phyloP scores from a whole-genome alignment of 2,888 invertebrate genomes.

The Hydrotaea diabolus region DNA sequence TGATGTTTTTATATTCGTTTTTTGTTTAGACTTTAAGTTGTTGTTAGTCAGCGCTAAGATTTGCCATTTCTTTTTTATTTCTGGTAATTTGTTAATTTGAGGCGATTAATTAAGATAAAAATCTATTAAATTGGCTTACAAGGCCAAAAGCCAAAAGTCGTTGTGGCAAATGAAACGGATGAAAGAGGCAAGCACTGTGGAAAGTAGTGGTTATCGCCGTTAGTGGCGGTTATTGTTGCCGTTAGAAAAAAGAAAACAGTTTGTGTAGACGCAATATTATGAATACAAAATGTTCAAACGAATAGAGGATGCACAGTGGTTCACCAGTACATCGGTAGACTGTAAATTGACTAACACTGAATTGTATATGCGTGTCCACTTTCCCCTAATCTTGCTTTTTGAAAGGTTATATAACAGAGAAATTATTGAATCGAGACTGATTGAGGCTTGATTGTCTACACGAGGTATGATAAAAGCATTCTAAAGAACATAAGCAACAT shows the following conservation, averaged over 20 bases:
- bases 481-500: too few relatives aligned
- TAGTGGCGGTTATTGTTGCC: conserved; percentile 5
- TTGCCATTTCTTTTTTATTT: background rate
- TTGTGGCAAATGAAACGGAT: background rate
- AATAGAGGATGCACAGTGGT: background rate
- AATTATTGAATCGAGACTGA: too few relatives aligned
- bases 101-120: conserved; percentile 76
- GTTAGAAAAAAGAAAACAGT: background rate
- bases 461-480: too few relatives aligned
- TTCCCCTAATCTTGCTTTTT: too few relatives aligned
- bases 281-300: background rate
- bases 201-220: background rate
- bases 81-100: conserved; percentile 76
- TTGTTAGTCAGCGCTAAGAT: background rate
- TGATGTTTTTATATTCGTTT: background rate
- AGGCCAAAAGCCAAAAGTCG: background rate
- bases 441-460: too few relatives aligned
- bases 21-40: background rate
- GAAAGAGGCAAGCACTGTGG: background rate
- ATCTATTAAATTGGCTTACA: conserved; percentile 35
- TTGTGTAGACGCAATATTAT: background rate
- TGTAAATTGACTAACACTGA: too few relatives aligned
- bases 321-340: background rate
- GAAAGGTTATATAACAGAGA: too few relatives aligned
- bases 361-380: too few relatives aligned